These are phyloP conservation scores for Tortrix viridana DNA, from an alignment of 2,888 invertebrate genomes.

Conservation along the genomic window DNA sequence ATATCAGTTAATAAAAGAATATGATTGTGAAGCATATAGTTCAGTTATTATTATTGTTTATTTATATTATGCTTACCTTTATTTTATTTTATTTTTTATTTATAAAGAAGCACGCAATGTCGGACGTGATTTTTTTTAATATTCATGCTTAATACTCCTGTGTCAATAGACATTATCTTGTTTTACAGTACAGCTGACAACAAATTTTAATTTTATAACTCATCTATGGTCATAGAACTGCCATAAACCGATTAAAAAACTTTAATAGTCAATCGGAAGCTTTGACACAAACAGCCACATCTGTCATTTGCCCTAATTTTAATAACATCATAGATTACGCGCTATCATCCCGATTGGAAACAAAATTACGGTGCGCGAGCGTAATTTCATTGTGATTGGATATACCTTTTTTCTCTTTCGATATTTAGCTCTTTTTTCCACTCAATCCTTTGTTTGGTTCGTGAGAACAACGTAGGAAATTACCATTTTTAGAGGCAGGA, in stretches of 20 bases:
- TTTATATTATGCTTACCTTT: too few relatives aligned
- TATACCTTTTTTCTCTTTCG: conserved; percentile 63
- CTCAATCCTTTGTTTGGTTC: conserved; percentile 73
- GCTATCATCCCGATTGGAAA: conserved; percentile 34
- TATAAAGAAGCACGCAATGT: too few relatives aligned
- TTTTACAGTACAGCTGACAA: too few relatives aligned
- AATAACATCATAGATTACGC: conserved; percentile 37
- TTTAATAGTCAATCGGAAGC: conserved; percentile 18
- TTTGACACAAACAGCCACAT: conserved; percentile 26
- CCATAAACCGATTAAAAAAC: too few relatives aligned
- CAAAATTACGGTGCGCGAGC: conserved; percentile 42
- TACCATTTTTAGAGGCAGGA: conserved; percentile 82
- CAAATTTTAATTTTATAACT: too few relatives aligned
- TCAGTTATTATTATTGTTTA: too few relatives aligned
- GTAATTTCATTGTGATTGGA: conserved; percentile 77
- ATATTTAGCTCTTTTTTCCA: conserved; percentile 61
- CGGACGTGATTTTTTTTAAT: too few relatives aligned
- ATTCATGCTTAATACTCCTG: too few relatives aligned
- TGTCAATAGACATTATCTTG: too few relatives aligned
- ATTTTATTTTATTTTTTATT: too few relatives aligned
- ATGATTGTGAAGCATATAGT: too few relatives aligned
- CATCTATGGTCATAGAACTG: too few relatives aligned
- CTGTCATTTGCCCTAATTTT: conserved; percentile 34
- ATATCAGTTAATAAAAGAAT: not conserved
- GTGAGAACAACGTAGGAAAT: conserved; percentile 76